A percentile compares a stretch with the other conserved stretches of the same genome.
Conservation (phyloP, 1,140 invertebrate species). For the Dreissena rostriformis region DNA sequence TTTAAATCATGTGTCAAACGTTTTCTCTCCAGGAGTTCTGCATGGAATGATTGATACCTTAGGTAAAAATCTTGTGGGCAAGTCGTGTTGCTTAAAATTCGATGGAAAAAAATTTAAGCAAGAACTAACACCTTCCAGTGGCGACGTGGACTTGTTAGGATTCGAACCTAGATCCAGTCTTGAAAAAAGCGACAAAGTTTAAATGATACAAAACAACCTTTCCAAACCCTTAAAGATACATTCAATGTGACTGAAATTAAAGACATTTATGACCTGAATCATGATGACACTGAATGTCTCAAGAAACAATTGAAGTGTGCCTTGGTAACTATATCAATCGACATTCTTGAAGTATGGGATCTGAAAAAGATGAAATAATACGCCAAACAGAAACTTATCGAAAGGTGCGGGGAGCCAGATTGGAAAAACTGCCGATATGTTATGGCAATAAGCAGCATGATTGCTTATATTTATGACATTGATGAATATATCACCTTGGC, state of each 20-base stretch:
- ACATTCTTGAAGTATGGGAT: neutral
- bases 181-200: no score
- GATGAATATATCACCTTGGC: neutral
- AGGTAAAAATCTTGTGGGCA: neutral
- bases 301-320: no score
- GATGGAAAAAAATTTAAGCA: slow-evolving; percentile 17
- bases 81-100: neutral
- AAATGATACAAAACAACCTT: no score
- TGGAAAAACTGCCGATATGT: neutral
- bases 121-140: neutral
- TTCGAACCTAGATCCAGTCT: no score
- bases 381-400: neutral
- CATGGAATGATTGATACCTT: no score
- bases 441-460: neutral
- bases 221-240: no score
- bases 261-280: no score
- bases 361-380: neutral
- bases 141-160: slow-evolving; percentile 17
- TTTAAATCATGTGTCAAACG: neutral
- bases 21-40: neutral
- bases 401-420: neutral
- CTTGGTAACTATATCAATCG: no score
- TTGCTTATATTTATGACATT: neutral
- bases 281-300: no score
- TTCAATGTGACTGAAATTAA: no score